phyloP scores from a whole-genome alignment of 2,113 vertebrate species.

The Platichthys flesus region DNA sequence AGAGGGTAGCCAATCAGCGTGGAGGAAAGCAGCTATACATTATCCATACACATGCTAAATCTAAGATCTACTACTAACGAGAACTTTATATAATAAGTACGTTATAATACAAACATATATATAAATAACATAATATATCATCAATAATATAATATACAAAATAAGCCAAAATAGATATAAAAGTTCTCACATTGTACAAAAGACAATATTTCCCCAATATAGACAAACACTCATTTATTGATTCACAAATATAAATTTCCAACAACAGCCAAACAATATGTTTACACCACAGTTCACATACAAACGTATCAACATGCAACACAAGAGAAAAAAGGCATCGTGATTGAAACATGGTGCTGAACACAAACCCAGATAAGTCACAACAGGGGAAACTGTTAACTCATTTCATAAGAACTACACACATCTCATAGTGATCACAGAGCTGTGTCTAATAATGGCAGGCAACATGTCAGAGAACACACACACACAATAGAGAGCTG shows the following conservation, averaged over 20 bases:
- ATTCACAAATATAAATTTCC: constrained; percentile 38
- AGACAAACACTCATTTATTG: constrained; percentile 66
- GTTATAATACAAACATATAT: no score
- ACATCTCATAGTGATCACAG: constrained; percentile 5
- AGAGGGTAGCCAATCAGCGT: constrained; percentile 59
- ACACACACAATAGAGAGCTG: neutral
- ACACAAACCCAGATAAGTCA: constrained; percentile 28
- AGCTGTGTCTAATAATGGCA: constrained; percentile 23
- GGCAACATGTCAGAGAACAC: constrained; percentile 33
- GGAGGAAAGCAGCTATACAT: constrained; percentile 14
- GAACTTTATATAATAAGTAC: no score
- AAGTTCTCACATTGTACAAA: neutral
- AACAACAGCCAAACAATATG: constrained; percentile 21
- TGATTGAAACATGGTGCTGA: constrained; percentile 34
- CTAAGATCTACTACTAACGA: no score
- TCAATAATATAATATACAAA: neutral
- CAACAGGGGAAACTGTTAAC: constrained; percentile 32
- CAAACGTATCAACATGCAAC: constrained; percentile 58
- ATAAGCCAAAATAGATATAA: neutral
- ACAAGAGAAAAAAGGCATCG: constrained; percentile 54
- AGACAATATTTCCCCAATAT: constrained; percentile 14
- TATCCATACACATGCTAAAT: constrained; percentile 6
- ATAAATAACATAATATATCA: neutral
- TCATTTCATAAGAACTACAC: constrained; percentile 15
- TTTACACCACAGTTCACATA: constrained; percentile 40